Evolutionary conservation across 2,797 vertebrate species (phyloP), one percentile per base, ranked within the genome.

Genomic region (Eutrigla gurnardus): DNA sequence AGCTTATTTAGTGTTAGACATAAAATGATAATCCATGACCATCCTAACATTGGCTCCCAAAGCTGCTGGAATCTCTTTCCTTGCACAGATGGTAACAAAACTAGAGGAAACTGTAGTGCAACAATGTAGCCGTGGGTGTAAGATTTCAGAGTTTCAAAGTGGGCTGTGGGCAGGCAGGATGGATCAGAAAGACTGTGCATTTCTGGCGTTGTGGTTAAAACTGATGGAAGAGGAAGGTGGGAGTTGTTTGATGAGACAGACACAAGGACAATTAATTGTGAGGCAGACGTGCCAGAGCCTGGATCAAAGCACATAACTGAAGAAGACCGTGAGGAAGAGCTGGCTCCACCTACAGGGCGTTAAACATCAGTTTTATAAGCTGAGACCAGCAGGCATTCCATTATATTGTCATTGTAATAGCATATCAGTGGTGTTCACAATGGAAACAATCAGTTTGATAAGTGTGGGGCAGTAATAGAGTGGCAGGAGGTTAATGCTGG

Each of bases 171-270:
- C 60, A 54, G 17, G 62, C 18, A 43, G 53, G 53, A 61, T 65
- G 57, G 61, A 57, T 65, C 45, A 67, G 62, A 73, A 63, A 57
- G 3, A 33, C 63, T 12, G 33, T 12, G 33, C 9, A 3, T 70
- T 65, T 62, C 65, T 61, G 64, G 49, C 50, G 10, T 37, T 43
- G 52, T 68, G 46, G 36, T 79, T 64, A 60, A 40, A 25, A 71
- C 35, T 63, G 52, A 55, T 70, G 60, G 73, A 74, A 84, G 39
- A 36, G 66, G 39, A 59, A 61, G n/a, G 13, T 66, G 62, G 76
- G 66, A 66, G 46, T 72, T 9, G 40, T 83, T 68, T 75, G 37
- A 58, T 74, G 53, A 74, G 78, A 64, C 46, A 60, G 57, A 81
- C 67, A 46, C 13, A 37, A 60, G 25, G 77, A 69, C 37, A 59